phyloP scores from a whole-genome alignment of 2,797 vertebrate genomes.

The Parotocinclus haroldoi region DNA sequence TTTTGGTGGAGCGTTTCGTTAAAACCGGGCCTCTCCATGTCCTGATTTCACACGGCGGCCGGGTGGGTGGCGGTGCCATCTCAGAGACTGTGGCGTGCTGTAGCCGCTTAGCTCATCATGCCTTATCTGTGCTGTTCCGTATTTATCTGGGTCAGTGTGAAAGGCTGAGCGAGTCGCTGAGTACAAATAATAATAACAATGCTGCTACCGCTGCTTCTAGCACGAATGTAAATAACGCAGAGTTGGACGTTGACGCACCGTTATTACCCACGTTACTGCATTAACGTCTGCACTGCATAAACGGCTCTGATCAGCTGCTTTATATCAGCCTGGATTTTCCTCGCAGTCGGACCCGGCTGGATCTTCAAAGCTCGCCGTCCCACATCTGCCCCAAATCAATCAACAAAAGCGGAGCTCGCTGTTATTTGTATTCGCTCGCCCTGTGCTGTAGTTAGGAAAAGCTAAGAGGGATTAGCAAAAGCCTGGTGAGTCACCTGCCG shows the following conservation, averaged over 20 bases:
- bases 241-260: too few species aligned
- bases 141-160: constrained; percentile 35
- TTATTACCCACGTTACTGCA: too few species aligned
- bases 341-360: constrained; percentile 8
- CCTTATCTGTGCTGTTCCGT: constrained; percentile 8
- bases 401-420: constrained; percentile 8
- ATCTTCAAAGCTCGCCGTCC: neutral
- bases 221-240: too few species aligned
- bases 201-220: too few species aligned
- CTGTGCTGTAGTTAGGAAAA: neutral
- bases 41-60: constrained; percentile 49
- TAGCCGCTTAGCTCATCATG: constrained; percentile 6
- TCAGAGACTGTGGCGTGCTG: constrained; percentile 11
- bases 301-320: constrained; percentile 24
- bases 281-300: neutral
- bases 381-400: constrained; percentile 11
- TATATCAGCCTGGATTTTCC: constrained; percentile 11
- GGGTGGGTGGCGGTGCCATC: constrained; percentile 35
- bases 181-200: too few species aligned
- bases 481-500: neutral
- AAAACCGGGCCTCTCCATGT: constrained; percentile 55
- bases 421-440: constrained; percentile 11
- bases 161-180: neutral
- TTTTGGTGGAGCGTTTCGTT: constrained; percentile 57
- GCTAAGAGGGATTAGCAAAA: constrained; percentile 8